Percentiles rank a stretch among this genome's conserved stretches.
Conservation (phyloP, 2,797 vertebrate genomes). For the Morus bassanus region DNA sequence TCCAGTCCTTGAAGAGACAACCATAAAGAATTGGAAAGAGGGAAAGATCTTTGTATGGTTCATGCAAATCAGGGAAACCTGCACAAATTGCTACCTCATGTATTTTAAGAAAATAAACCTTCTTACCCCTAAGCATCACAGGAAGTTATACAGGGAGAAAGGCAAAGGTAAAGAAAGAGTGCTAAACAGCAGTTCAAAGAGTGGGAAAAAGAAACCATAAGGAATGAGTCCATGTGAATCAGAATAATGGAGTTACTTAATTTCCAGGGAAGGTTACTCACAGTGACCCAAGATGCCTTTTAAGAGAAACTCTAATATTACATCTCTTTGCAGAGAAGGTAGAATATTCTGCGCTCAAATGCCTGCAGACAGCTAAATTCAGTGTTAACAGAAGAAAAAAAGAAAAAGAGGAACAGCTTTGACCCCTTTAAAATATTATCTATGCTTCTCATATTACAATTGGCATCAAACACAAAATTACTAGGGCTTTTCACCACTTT, state of each 20-base stretch:
- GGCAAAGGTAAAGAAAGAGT: not conserved
- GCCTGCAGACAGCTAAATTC: not conserved
- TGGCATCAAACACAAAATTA: constrained; percentile 27
- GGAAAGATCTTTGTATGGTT: not conserved
- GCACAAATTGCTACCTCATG: not conserved
- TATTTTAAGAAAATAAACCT: not conserved
- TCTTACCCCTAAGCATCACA: not conserved
- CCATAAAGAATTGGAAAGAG: not conserved
- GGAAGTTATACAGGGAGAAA: not conserved
- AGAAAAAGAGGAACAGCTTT: not conserved
- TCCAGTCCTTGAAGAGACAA: not conserved
- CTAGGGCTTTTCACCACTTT: not conserved
- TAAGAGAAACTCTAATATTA: not conserved
- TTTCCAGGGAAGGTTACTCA: not conserved
- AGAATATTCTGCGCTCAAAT: not conserved
- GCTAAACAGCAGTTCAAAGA: not conserved
- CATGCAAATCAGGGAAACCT: not conserved
- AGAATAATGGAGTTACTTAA: not conserved
- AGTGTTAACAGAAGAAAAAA: not conserved
- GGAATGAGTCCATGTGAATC: not conserved
- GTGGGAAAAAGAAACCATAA: not conserved
- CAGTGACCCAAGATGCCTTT: not conserved
- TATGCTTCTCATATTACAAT: constrained; percentile 6
- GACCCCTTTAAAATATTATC: constrained; percentile 43
- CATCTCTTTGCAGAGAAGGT: not conserved